A percentile compares a stretch with the other conserved stretches of the same genome.
These are phyloP conservation scores for Philaethria dido DNA, from an alignment of 2,888 invertebrate genomes.

Conservation along the genomic window DNA sequence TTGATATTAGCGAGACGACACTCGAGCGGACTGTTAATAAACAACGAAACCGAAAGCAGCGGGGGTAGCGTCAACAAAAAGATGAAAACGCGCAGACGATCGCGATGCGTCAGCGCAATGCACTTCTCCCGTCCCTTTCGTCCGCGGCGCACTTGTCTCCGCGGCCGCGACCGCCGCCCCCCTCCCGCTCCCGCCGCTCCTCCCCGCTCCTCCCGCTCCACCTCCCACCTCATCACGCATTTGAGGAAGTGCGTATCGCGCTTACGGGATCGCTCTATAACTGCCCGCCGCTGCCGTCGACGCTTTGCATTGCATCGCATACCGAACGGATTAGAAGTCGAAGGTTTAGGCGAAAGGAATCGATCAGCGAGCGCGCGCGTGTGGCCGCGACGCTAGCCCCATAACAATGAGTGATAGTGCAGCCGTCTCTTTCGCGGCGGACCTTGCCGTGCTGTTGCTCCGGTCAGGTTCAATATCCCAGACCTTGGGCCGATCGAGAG, in stretches of 20 bases:
- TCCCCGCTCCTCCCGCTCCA: conserved; percentile 49
- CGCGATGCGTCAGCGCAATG: conserved; percentile 80
- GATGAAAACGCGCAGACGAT: conserved; percentile 66
- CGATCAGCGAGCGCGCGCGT: conserved; percentile 62
- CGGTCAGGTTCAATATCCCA: conserved; percentile 82
- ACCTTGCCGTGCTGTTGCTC: conserved; percentile 75
- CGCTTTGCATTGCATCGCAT: conserved; percentile 75
- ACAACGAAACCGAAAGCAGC: conserved; percentile 72
- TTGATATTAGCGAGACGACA: conserved; percentile 70
- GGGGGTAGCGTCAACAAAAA: conserved; percentile 66
- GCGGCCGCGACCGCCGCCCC: conserved; percentile 53
- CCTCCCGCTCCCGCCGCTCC: conserved; percentile 42
- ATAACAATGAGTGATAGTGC: conserved; percentile 81
- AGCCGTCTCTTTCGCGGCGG: conserved; percentile 77
- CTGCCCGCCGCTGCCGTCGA: conserved; percentile 62
- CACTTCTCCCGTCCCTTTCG: conserved; percentile 60
- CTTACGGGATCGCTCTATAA: conserved; percentile 64
- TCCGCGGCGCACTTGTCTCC: conserved; percentile 61
- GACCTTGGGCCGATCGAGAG: conserved; percentile 79
- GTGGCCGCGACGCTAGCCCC: conserved; percentile 78
- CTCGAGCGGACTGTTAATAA: conserved; percentile 60
- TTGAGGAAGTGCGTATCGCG: conserved; percentile 71
- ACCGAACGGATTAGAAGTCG: conserved; percentile 66
- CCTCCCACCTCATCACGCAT: conserved; percentile 50
- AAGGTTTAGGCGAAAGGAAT: conserved; percentile 65